These are phyloP conservation scores for Hassar affinis DNA, from an alignment of 2,113 vertebrate genomes.

Conservation along the genomic window DNA sequence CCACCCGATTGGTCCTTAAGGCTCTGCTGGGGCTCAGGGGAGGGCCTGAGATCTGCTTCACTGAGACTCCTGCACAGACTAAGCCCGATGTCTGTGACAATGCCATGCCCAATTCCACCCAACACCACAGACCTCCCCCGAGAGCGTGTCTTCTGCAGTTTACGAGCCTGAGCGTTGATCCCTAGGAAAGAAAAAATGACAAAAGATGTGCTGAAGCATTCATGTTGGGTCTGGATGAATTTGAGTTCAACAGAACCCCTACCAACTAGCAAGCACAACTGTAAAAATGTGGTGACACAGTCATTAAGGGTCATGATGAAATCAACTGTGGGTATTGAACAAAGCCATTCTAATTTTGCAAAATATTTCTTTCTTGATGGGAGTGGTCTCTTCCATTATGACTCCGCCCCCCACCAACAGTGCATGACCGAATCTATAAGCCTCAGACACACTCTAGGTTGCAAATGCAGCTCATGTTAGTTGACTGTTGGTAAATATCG, in stretches of 20 bases:
- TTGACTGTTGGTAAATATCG: neutral
- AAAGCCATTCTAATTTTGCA: conserved; percentile 56
- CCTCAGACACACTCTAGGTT: no score
- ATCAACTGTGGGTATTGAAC: conserved; percentile 50
- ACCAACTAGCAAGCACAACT: neutral
- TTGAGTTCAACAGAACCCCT: neutral
- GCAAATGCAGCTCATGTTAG: neutral
- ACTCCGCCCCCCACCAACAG: neutral
- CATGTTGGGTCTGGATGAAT: neutral
- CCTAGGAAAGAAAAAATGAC: conserved; percentile 56
- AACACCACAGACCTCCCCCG: conserved; percentile 70
- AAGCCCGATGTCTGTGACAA: conserved; percentile 41
- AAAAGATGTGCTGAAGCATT: neutral
- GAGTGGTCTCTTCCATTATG: neutral
- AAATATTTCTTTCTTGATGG: neutral
- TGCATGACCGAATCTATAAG: no score
- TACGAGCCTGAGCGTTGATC: conserved; percentile 81
- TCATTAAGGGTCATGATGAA: neutral
- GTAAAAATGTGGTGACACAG: neutral
- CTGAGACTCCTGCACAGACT: conserved; percentile 73
- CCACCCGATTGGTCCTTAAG: conserved; percentile 18
- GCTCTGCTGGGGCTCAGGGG: conserved; percentile 57
- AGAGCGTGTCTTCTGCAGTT: conserved; percentile 78
- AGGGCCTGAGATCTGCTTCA: conserved; percentile 66
- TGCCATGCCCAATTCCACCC: conserved; percentile 24